Evolutionary conservation across 2,888 invertebrate genomes (phyloP).

Genomic region (Diaprepes abbreviatus): DNA sequence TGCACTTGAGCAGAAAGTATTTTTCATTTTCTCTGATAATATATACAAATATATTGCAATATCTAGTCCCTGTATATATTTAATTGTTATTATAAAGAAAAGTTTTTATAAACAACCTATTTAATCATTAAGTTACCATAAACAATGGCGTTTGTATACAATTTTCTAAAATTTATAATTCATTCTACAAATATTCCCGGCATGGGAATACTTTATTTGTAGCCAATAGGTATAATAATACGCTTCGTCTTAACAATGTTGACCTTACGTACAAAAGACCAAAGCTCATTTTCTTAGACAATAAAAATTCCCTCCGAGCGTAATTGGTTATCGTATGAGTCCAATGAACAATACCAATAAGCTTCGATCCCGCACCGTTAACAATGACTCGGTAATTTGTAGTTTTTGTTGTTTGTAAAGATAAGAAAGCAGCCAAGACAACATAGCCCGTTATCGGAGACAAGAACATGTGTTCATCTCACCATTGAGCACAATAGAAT

Average conservation of each 20-base stretch:
- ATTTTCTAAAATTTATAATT: background rate
- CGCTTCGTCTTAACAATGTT: conserved; percentile 18
- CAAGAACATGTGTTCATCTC: conserved; percentile 44
- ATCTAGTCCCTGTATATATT: too few species aligned
- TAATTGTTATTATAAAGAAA: too few species aligned
- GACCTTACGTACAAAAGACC: conserved; percentile 24
- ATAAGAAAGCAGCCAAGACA: conserved; percentile 35
- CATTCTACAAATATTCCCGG: background rate
- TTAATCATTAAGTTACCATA: too few species aligned
- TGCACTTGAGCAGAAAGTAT: too few species aligned
- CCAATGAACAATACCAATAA: conserved; percentile 43
- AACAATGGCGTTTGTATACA: too few species aligned
- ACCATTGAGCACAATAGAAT: conserved; percentile 31
- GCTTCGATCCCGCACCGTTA: conserved; percentile 33
- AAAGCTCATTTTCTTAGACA: conserved; percentile 29
- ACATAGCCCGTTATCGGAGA: conserved; percentile 27
- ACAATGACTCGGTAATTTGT: conserved; percentile 48
- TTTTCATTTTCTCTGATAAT: too few species aligned
- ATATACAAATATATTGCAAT: too few species aligned
- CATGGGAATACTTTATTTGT: conserved; percentile 29
- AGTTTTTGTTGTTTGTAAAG: conserved; percentile 38
- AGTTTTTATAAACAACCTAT: too few species aligned
- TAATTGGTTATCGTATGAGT: conserved; percentile 38
- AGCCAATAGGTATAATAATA: conserved; percentile 15
- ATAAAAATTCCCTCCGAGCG: conserved; percentile 30